Percentiles rank a stretch among this genome's conserved stretches.
Conservation (phyloP, 2,797 vertebrate species). For the Hylomyscus alleni region DNA sequence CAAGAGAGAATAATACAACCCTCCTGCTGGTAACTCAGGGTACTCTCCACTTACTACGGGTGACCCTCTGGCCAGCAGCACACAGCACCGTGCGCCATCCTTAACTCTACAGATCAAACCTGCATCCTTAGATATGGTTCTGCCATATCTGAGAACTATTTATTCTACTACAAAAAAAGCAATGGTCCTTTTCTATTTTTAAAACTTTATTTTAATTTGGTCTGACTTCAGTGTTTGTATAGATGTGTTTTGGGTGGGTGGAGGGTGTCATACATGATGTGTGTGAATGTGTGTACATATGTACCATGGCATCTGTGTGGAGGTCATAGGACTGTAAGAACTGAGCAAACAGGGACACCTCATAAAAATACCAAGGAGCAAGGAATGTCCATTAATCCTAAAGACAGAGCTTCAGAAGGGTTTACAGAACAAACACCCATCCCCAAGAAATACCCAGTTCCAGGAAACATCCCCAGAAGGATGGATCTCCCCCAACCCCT, state of each 20-base stretch:
- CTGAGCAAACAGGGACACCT: too few species aligned
- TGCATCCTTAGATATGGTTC: not conserved
- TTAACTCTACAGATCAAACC: not conserved
- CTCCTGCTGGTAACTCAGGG: not conserved
- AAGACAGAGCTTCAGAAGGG: too few species aligned
- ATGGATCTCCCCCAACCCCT: too few species aligned
- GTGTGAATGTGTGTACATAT: not conserved
- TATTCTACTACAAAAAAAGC: not conserved
- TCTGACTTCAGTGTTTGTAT: not conserved
- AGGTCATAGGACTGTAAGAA: not conserved
- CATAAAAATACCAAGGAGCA: too few species aligned
- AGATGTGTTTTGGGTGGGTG: not conserved
- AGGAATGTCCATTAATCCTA: too few species aligned
- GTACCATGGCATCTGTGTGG: not conserved
- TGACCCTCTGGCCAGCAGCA: not conserved
- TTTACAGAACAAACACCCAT: too few species aligned
- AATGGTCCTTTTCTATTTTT: not conserved
- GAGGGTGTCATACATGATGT: not conserved
- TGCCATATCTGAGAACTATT: not conserved
- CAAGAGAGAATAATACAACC: not conserved
- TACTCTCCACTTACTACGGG: too few species aligned
- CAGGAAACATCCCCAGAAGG: too few species aligned
- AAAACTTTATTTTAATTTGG: not conserved
- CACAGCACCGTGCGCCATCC: rapidly evolving
- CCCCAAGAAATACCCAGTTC: too few species aligned